These are phyloP conservation scores for Limnephilus marmoratus DNA, from an alignment of 2,888 invertebrate genomes.

Conservation along the genomic window DNA sequence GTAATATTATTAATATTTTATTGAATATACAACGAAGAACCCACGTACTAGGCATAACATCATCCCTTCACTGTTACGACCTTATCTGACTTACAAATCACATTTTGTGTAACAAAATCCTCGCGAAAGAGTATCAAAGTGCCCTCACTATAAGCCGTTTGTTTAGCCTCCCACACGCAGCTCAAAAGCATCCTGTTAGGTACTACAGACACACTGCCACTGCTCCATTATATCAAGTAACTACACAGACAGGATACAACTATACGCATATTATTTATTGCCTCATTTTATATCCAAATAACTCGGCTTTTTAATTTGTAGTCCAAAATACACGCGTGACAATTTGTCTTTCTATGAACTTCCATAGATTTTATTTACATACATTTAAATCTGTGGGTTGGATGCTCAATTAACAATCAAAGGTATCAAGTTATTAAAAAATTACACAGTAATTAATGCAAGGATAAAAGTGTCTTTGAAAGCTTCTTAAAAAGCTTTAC, in stretches of 20 bases:
- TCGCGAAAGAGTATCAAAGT: not conserved
- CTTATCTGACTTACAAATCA: slow-evolving; percentile 5
- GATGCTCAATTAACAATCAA: not conserved
- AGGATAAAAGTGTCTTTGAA: not conserved
- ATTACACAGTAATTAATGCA: not conserved
- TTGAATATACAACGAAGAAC: not conserved
- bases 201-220: not conserved
- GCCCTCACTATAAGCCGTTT: not conserved
- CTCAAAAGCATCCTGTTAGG: slow-evolving; percentile 11
- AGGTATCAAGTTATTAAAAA: not conserved
- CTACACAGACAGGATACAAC: not conserved
- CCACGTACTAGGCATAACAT: not conserved
- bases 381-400: no score
- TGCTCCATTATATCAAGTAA: not conserved
- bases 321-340: not conserved
- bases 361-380: no score
- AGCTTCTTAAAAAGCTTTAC: no score
- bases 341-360: no score
- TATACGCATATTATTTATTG: not conserved
- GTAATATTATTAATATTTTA: not conserved
- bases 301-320: not conserved
- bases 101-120: slow-evolving; percentile 10
- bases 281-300: not conserved
- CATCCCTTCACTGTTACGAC: not conserved
- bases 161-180: slow-evolving; percentile 14